A percentile compares a stretch with the other conserved stretches of the same genome.
Conservation (phyloP, 2,113 vertebrate species). For the Clarias gariepinus region DNA sequence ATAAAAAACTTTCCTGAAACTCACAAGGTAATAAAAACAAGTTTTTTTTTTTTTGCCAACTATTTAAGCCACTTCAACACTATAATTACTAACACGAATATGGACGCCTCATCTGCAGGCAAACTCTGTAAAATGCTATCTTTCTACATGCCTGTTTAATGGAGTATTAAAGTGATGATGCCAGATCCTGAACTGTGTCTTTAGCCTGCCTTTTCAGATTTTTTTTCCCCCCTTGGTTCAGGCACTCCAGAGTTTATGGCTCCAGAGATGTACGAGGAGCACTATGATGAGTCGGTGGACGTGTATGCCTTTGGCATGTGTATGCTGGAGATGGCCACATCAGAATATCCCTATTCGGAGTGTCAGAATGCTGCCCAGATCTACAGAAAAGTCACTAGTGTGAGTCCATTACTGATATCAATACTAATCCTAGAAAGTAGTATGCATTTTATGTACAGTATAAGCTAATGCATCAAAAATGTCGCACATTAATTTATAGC, state of each 20-base stretch:
- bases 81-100: background rate
- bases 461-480: background rate
- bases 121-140: background rate
- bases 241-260: slow-evolving; percentile 98
- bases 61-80: background rate
- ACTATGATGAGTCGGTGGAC: slow-evolving; percentile 93
- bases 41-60: background rate
- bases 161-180: background rate
- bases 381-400: slow-evolving; percentile 98
- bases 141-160: background rate
- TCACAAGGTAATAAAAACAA: background rate
- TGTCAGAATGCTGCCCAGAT: slow-evolving; percentile 99
- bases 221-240: slow-evolving; percentile 50
- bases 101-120: background rate
- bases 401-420: slow-evolving; percentile 70
- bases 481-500: background rate
- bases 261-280: slow-evolving; percentile 97
- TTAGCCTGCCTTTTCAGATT: background rate
- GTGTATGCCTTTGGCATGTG: slow-evolving; percentile 99
- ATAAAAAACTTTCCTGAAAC: background rate
- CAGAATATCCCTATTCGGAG: slow-evolving; percentile 97
- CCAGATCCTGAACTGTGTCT: background rate
- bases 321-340: slow-evolving; percentile 99
- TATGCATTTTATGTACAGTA: background rate
- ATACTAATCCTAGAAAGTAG: background rate